phyloP scores from a whole-genome alignment of 1,140 invertebrate species.

The Glossosoma conforme region DNA sequence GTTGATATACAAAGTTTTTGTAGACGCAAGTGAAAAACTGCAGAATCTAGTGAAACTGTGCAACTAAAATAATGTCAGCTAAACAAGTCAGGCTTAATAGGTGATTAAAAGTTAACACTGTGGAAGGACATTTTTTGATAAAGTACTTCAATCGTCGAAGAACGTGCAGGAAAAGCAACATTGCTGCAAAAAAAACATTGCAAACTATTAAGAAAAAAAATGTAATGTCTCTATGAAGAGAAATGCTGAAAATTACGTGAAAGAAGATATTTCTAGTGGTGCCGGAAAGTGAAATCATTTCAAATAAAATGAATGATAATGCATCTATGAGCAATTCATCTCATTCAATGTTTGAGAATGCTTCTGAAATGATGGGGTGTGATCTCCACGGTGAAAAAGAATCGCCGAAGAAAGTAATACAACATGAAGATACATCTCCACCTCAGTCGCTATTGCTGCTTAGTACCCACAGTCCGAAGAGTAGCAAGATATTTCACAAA shows the following conservation, averaged over 20 bases:
- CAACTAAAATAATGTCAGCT: constrained; percentile 38
- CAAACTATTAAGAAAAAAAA: no score
- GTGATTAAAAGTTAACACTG: constrained; percentile 44
- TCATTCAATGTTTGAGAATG: background rate
- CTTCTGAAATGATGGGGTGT: background rate
- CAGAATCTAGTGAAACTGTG: no score
- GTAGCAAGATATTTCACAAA: constrained; percentile 41
- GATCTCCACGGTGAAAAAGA: constrained; percentile 37
- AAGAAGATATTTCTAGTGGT: no score
- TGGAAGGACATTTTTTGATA: constrained; percentile 42
- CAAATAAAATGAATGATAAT: background rate
- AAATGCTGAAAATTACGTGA: no score
- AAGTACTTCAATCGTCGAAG: constrained; percentile 4
- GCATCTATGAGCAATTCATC: background rate
- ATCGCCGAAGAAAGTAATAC: constrained; percentile 34
- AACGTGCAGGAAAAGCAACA: background rate
- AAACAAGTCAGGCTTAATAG: constrained; percentile 43
- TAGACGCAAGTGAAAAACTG: no score
- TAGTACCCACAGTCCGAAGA: constrained; percentile 39
- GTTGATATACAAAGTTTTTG: no score
- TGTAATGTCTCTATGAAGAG: no score
- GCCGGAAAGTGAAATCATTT: no score
- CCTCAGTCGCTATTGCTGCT: constrained; percentile 36
- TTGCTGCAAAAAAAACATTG: no score
- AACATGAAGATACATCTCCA: constrained; percentile 36